phyloP scores from a whole-genome alignment of 2,113 vertebrate species.

The Amblyopsis rosae region DNA sequence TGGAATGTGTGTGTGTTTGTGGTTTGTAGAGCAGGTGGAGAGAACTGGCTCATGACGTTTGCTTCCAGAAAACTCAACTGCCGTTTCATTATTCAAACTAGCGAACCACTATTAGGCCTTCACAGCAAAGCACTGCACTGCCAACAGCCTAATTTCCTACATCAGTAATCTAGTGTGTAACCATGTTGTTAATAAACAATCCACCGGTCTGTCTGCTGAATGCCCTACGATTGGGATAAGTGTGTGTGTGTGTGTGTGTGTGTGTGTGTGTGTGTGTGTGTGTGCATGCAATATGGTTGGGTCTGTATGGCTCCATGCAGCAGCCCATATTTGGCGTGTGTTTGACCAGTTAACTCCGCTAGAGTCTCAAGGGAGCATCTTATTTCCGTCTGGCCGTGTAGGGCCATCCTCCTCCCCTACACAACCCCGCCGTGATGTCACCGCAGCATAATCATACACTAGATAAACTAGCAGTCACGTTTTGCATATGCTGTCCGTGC shows the following conservation, averaged over 20 bases:
- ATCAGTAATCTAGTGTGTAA: conserved; percentile 28
- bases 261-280: conserved; percentile 22
- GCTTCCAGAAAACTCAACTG: conserved; percentile 24
- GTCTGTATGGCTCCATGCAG: conserved; percentile 42
- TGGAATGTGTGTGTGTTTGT: background rate
- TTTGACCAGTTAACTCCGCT: conserved; percentile 76
- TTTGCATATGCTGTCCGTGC: background rate
- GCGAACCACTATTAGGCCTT: conserved; percentile 15
- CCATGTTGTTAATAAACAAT: conserved; percentile 27
- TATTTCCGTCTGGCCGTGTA: conserved; percentile 76
- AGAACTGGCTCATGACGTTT: conserved; percentile 50
- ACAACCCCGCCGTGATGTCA: conserved; percentile 52
- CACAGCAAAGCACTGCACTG: background rate
- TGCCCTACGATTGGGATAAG: conserved; percentile 23
- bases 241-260: conserved; percentile 14
- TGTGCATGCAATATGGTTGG: conserved; percentile 1
- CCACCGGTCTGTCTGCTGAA: conserved; percentile 42
- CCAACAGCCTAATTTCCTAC: conserved; percentile 34
- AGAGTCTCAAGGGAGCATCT: conserved; percentile 62
- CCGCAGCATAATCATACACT: conserved; percentile 25
- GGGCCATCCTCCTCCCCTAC: conserved; percentile 64
- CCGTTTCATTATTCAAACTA: conserved; percentile 35
- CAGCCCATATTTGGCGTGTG: conserved; percentile 84
- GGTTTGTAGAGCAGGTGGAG: conserved; percentile 33
- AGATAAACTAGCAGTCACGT: background rate